Evolutionary conservation across 2,113 vertebrate genomes (phyloP), one percentile per base, ranked within the genome.

Genomic region (Perccottus glenii): DNA sequence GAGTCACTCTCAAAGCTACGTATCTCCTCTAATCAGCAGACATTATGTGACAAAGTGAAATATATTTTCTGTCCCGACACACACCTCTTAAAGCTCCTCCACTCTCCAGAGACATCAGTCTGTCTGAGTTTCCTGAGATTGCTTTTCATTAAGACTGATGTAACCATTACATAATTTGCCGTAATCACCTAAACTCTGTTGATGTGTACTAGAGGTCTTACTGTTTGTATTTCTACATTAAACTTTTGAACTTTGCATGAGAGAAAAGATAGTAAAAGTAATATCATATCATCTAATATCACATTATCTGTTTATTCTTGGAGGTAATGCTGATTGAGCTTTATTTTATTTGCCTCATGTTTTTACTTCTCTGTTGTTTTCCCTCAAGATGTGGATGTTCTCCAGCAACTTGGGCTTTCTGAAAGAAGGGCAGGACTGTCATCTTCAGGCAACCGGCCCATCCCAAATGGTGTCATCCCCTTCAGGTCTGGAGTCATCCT

Each of bases 401-500:
- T 99, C 81, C 94, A 96, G 84, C 92, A 87, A 87, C 90, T 99
- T 82, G 96, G 96, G 70, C 93, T 99, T 80, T 88, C 91, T 75
- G 93, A 92, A 78, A 94, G 91, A 57, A 93, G 92, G 84, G 60
- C 86, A 1, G 73, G 53, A 9, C 67, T 79, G 0, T 60, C 90
- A 75, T 80, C 87, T 27, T 88, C 92, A 0, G 90, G 90, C 0
- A 81, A 71, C 11, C 57, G 87, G 45, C 67, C 84, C 0, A 51
- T 86, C 83, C 94, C 93, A 61, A 90, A 85, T 66, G 98, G 98
- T 40, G 80, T 98, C 90, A 97, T 98, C 78, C 95, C 95, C 11
- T 94, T 96, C 86, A 95, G 93, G 75, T 94, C 92, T 0, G 97
- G 98, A 62, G 90, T 98, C 80, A 98, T 99, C 88, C 92, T 99